Evolutionary conservation across 2,113 vertebrate species (phyloP).

Genomic region (Bujurquina vittata): DNA sequence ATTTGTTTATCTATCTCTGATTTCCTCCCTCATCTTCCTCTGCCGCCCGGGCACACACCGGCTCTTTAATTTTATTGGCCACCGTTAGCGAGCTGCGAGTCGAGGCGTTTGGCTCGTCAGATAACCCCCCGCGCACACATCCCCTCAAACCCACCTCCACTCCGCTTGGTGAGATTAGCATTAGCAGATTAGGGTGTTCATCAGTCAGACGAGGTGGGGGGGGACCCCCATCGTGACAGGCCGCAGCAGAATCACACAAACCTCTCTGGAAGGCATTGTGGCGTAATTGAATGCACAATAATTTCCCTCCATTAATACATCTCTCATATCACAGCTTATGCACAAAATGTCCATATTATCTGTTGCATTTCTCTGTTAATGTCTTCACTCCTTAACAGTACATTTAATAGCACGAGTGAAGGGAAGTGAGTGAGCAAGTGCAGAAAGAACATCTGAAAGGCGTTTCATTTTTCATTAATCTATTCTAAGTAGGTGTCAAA

Average conservation of each 20-base stretch:
- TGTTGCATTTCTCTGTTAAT: constrained; percentile 88
- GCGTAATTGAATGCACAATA: constrained; percentile 97
- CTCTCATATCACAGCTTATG: constrained; percentile 94
- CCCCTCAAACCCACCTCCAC: constrained; percentile 78
- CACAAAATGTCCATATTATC: constrained; percentile 93
- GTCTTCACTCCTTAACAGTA: constrained; percentile 87
- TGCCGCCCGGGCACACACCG: constrained; percentile 47
- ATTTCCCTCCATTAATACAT: constrained; percentile 98
- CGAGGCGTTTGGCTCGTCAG: constrained; percentile 79
- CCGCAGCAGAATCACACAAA: constrained; percentile 89
- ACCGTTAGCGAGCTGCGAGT: constrained; percentile 75
- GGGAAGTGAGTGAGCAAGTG: constrained; percentile 77
- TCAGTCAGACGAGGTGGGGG: constrained; percentile 86
- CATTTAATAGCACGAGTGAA: constrained; percentile 83
- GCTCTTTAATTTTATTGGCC: constrained; percentile 85
- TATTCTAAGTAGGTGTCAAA: constrained; percentile 77
- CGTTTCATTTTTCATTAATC: constrained; percentile 69
- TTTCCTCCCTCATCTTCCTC: constrained; percentile 73
- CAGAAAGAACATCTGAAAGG: constrained; percentile 81
- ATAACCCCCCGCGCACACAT: constrained; percentile 70
- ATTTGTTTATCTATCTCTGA: constrained; percentile 84
- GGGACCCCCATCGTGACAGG: constrained; percentile 86
- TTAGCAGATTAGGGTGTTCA: constrained; percentile 99
- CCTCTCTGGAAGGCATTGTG: constrained; percentile 97
- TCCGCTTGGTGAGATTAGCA: constrained; percentile 96